Conservation (phyloP, 2,113 vertebrate species). For the Rutilus rutilus region DNA sequence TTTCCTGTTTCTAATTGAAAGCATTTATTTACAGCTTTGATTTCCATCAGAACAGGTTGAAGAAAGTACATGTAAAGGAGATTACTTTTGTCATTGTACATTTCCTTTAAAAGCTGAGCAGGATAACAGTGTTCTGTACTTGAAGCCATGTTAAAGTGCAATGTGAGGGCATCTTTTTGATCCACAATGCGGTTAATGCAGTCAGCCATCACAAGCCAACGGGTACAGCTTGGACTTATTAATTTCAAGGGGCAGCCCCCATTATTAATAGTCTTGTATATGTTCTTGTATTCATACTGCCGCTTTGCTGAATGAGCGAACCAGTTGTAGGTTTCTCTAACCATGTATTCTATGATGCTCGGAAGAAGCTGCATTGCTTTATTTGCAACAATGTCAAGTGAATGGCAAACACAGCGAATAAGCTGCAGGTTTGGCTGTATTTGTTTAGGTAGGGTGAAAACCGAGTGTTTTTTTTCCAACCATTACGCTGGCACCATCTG, state of each 20-base stretch:
- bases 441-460: background rate
- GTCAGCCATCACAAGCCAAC: no score
- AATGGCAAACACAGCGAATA: conserved; percentile 3
- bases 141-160: no score
- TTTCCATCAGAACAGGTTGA: background rate
- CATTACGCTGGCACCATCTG: no score
- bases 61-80: no score
- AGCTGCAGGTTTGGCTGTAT: background rate
- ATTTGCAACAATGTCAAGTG: background rate
- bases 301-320: conserved; percentile 2
- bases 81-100: no score
- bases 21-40: no score
- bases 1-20: no score
- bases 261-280: background rate
- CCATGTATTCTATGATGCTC: background rate
- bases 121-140: no score
- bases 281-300: background rate
- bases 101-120: no score
- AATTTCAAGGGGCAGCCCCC: conserved; percentile 3
- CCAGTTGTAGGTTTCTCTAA: conserved; percentile 9
- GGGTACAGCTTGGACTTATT: background rate
- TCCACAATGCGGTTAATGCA: no score
- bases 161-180: no score
- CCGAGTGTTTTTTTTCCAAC: background rate
- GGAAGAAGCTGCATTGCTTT: background rate